Conservation (phyloP, 2,113 vertebrate species). For the Ammodytes marinus region DNA sequence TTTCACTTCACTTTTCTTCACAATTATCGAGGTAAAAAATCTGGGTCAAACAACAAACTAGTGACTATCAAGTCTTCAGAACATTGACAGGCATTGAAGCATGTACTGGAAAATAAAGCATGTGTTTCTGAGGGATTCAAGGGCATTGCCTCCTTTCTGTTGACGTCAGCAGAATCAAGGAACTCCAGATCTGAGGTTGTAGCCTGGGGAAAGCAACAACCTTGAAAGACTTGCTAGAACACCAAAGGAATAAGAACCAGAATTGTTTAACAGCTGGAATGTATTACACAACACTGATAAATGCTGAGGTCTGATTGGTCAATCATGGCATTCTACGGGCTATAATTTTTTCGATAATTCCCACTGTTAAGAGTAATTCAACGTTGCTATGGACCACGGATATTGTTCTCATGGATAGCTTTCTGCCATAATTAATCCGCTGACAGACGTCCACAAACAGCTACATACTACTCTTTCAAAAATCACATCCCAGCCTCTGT, state of each 20-base stretch:
- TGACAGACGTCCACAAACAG: too few species aligned
- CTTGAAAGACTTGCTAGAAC: constrained; percentile 15
- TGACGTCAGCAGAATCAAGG: not conserved
- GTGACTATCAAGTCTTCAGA: not conserved
- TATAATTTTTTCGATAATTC: too few species aligned
- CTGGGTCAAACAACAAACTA: not conserved
- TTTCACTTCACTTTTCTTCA: constrained; percentile 5
- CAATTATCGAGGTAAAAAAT: constrained; percentile 15
- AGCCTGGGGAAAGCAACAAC: constrained; percentile 19
- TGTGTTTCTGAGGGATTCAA: not conserved
- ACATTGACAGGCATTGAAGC: not conserved
- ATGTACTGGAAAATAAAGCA: not conserved
- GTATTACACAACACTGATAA: constrained; percentile 13
- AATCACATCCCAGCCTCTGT: not conserved
- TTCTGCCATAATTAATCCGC: too few species aligned
- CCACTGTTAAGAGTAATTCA: too few species aligned
- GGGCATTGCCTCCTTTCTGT: not conserved
- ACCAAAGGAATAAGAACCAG: not conserved
- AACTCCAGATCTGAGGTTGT: constrained; percentile 1
- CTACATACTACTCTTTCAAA: not conserved
- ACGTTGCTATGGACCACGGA: too few species aligned
- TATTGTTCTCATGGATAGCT: too few species aligned
- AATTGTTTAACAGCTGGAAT: constrained; percentile 9
- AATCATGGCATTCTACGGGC: constrained; percentile 27
- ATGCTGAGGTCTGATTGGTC: constrained; percentile 1